Evolutionary conservation across 2,888 invertebrate genomes (phyloP).

Genomic region (Ptychoptera albimana): DNA sequence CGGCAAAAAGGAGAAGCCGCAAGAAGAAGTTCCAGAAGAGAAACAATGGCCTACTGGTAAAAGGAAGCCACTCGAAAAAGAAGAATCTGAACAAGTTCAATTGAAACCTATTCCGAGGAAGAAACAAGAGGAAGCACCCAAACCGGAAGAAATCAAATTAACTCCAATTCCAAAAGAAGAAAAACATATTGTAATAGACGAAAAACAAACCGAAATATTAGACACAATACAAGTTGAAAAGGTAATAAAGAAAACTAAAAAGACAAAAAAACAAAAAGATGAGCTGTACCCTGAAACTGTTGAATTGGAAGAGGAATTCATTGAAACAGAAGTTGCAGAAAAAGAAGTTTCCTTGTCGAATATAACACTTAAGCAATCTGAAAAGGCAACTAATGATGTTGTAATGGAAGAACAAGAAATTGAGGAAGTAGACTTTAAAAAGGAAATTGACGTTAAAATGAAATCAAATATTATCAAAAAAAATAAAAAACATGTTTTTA

Average conservation of each 20-base stretch:
- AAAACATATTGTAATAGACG: slow-evolving; percentile 20
- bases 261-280: slow-evolving; percentile 7
- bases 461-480: slow-evolving; percentile 34
- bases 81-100: slow-evolving; percentile 29
- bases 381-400: neutral
- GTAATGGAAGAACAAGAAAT: neutral
- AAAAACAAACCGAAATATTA: slow-evolving; percentile 9
- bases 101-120: slow-evolving; percentile 27
- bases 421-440: slow-evolving; percentile 30
- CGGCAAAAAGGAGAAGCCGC: slow-evolving; percentile 15
- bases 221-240: slow-evolving; percentile 10
- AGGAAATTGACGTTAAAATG: slow-evolving; percentile 39
- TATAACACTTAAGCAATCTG: neutral
- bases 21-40: slow-evolving; percentile 19
- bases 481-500: slow-evolving; percentile 29
- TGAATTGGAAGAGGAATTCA: slow-evolving; percentile 14
- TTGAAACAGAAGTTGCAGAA: slow-evolving; percentile 13
- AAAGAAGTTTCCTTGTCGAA: slow-evolving; percentile 9
- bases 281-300: slow-evolving; percentile 7
- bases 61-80: slow-evolving; percentile 27
- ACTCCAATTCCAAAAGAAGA: slow-evolving; percentile 28
- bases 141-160: slow-evolving; percentile 24
- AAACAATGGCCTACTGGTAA: slow-evolving; percentile 25
- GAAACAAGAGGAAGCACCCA: slow-evolving; percentile 17
- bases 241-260: slow-evolving; percentile 1